Base-by-base conservation (phyloP, 1,140 invertebrate species). In the Mesaphorura yosii region DNA sequence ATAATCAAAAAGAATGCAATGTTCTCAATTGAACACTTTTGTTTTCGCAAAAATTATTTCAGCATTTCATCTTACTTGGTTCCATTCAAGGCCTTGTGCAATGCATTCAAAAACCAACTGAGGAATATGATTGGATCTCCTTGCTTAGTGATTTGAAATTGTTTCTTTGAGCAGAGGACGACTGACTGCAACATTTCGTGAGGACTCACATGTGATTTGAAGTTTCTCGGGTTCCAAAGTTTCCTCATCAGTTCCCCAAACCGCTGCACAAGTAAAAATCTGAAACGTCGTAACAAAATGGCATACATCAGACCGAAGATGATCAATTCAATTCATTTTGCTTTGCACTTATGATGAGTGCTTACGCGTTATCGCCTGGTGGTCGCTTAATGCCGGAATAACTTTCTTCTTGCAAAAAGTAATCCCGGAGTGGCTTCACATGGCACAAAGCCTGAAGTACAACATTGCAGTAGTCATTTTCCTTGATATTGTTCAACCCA, bases 181-280 rank as follows among this genome's bases (percentile, higher is more conserved):
- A 99, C 93, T 28, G 96, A 91, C 72, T 99, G 96, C 14, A 99
- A 72, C 95, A 99, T 99, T 76, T 99, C 96, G 71, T 99, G 96
- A 0, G 96, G 96, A 47, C 92, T 97, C 1, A 99, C 96, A 68
- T 99, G 96, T 3, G 94, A 88, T 74, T 98, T 98, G 67, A 99
- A 99, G 68, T 98, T 98, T 51, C 91, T 73, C 0, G 94, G 93
- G 72, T 99, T 99, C 96, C 96, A 99, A 59, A 99, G 73, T 71
- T 99, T 99, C 3, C 96, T 71, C 69, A 98, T 81, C 6, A 99
- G 73, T 70, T 99, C 96, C 2, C 95, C 96, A 73, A 98, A 98
- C 48, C 96, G 75, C 68, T 96, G 90, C 0, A 95, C 89, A 22
- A 98, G 68, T n/a, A 94, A 73, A 66, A 88, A 90, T 44, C 60